Evolutionary conservation across 1,140 invertebrate species (phyloP), one percentile per base, ranked within the genome.

Genomic region (Solenopsis invicta): DNA sequence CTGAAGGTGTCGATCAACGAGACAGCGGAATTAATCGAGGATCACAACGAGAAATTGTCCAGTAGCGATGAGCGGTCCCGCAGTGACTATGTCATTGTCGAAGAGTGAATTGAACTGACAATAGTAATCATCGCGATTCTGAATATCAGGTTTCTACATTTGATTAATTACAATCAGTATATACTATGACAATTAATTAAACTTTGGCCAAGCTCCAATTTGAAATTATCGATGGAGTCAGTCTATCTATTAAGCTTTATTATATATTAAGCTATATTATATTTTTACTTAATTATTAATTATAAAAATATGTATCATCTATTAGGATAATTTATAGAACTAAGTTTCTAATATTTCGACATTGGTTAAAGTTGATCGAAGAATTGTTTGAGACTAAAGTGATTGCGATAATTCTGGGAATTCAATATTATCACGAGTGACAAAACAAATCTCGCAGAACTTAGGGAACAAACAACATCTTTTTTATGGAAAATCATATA

Each of bases 1-100:
- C 87, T 95, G 0, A 93, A 94, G 59, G 96, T 96, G 2, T 96
- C 96, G 0, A 96, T 96, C 45, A 96, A 96, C 85, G 96, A 96
- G 77, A 96, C 94, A 1, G 95, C 96, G 4, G 95, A 96, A 90
- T 90, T 95, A 0, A 96, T 96, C 56, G 94, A 96, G 52, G 96
- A 96, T 62, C 93, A 95, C 75, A 89, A 95, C 2, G 87, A 93
- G 8, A 94, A 95, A 54, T 89, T 76, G 34, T 69, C 71, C 3
- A 81, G 64, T 4, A 81, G 62, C 9, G 72, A 91, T n/a, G 86
- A 80, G 24, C 45, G 12, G 62, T 88, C 66, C 24, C 66, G 12
- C 6, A 87, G n/a, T 18, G 74, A 82, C 3, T 16, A 77, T 0
- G 48, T 85, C 59, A 41, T 0, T 12, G 45, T 59, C 0, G 62